A percentile compares a stretch with the other conserved stretches of the same genome.
Conservation (phyloP, 2,797 vertebrate species). For the Sylvia borin region DNA sequence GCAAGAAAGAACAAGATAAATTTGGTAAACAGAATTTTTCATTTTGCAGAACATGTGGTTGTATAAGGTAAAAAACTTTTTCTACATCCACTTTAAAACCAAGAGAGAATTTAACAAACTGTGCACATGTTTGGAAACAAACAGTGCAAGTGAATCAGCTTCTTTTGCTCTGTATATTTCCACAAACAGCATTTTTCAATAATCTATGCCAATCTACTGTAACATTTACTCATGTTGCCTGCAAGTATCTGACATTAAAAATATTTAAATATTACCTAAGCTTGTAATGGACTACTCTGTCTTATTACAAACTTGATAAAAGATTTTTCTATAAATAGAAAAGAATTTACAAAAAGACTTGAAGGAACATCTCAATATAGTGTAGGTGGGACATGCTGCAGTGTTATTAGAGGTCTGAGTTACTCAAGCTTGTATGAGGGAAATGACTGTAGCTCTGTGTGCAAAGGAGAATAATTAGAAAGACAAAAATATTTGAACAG, state of each 20-base stretch:
- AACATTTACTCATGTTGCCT: neutral
- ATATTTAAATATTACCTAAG: slow-evolving; percentile 27
- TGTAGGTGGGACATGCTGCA: neutral
- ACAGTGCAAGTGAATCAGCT: neutral
- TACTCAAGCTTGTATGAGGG: neutral
- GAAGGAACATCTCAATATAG: neutral
- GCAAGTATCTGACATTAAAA: neutral
- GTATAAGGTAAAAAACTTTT: neutral
- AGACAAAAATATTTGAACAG: slow-evolving; percentile 9
- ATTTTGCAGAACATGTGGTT: neutral
- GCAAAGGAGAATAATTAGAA: neutral
- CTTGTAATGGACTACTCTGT: slow-evolving; percentile 1
- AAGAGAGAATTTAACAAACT: neutral
- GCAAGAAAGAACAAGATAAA: neutral
- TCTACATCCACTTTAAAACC: neutral
- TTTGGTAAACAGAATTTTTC: neutral
- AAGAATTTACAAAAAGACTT: slow-evolving; percentile 23
- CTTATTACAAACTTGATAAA: slow-evolving; percentile 19
- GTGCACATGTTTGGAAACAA: neutral
- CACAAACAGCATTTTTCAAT: neutral
- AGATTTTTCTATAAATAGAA: slow-evolving; percentile 48
- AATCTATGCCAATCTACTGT: neutral
- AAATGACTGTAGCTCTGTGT: slow-evolving; percentile 4
- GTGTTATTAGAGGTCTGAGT: neutral
- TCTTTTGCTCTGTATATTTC: neutral